Evolutionary conservation across 2,797 vertebrate genomes (phyloP).

Genomic region (Spinus olivaceus): DNA sequence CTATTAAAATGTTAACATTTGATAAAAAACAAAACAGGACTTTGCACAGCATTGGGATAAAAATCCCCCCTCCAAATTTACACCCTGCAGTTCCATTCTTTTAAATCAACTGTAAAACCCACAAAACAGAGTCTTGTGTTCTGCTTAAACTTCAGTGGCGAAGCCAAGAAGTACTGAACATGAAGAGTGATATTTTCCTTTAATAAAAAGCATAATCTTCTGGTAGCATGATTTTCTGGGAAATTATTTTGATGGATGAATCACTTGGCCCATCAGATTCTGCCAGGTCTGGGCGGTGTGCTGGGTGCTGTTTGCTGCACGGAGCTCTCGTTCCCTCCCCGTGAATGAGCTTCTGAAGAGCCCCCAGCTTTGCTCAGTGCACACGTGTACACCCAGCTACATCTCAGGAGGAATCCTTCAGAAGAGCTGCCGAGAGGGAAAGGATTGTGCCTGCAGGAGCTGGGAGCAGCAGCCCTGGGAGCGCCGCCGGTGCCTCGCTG

Average conservation of each 20-base stretch:
- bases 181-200: background rate
- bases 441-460: background rate
- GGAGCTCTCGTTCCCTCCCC: background rate
- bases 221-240: background rate
- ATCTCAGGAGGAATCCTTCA: background rate
- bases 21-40: background rate
- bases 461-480: background rate
- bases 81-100: background rate
- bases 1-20: background rate
- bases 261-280: background rate
- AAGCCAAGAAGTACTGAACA: background rate
- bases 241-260: constrained; percentile 2
- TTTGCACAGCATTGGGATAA: background rate
- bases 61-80: background rate
- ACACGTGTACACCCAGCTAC: accelerated
- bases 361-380: background rate
- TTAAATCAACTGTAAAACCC: background rate
- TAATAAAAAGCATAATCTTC: constrained; percentile 38
- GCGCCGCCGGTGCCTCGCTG: accelerated
- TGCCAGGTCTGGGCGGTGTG: background rate
- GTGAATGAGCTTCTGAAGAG: background rate
- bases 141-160: background rate
- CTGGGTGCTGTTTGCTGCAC: background rate
- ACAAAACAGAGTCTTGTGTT: background rate
- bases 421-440: background rate